These are phyloP conservation scores for Conchocele bisecta DNA, from an alignment of 2,888 invertebrate genomes.

Conservation along the genomic window DNA sequence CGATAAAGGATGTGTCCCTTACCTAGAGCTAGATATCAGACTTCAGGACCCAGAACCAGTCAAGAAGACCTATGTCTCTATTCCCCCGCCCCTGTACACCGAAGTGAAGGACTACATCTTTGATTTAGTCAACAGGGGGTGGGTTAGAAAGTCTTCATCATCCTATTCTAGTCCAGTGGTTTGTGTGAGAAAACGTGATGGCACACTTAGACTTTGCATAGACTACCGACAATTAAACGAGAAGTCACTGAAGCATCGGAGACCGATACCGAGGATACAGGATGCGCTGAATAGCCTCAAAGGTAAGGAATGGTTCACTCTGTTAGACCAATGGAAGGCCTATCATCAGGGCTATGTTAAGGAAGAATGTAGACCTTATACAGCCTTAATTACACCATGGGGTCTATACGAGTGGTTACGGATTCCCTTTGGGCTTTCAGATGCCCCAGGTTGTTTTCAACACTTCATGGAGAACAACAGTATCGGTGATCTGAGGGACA, in stretches of 20 bases:
- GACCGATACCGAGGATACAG: slow-evolving; percentile 55
- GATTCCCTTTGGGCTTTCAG: no score
- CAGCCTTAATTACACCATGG: no score
- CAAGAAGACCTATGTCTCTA: slow-evolving; percentile 37
- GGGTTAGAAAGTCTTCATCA: slow-evolving; percentile 34
- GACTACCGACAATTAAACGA: slow-evolving; percentile 47
- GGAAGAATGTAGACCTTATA: slow-evolving; percentile 31
- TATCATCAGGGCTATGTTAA: slow-evolving; percentile 55
- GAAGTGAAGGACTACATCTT: slow-evolving; percentile 62
- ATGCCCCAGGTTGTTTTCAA: no score
- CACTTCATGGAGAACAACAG: no score
- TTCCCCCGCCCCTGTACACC: slow-evolving; percentile 47
- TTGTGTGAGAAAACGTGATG: slow-evolving; percentile 51
- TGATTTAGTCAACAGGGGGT: no score
- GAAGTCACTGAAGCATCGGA: slow-evolving; percentile 30
- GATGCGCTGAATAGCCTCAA: slow-evolving; percentile 43
- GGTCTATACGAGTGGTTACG: no score
- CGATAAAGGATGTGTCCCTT: slow-evolving; percentile 46
- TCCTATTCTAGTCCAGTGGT: slow-evolving; percentile 47
- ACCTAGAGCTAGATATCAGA: slow-evolving; percentile 45
- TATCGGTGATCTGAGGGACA: no score
- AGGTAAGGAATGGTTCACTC: slow-evolving; percentile 43
- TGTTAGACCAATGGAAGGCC: slow-evolving; percentile 53
- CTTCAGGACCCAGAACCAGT: slow-evolving; percentile 47
- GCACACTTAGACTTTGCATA: slow-evolving; percentile 43